Evolutionary conservation across 2,797 vertebrate genomes (phyloP).

Genomic region (Fistularia commersonii): DNA sequence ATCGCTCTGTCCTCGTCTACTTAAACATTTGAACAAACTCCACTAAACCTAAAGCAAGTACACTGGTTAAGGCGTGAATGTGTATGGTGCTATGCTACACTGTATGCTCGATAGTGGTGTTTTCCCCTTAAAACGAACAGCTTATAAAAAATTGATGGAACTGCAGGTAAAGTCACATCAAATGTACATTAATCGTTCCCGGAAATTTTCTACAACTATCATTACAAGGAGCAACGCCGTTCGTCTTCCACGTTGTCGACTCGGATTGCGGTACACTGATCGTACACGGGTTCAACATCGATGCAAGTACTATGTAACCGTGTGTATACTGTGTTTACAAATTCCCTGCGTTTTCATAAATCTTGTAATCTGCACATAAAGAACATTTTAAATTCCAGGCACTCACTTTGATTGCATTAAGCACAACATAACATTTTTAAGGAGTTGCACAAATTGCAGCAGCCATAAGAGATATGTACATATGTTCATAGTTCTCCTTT

Average conservation of each 20-base stretch:
- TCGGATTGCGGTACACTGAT: slow-evolving; percentile 32
- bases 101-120: slow-evolving; percentile 73
- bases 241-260: slow-evolving; percentile 48
- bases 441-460: slow-evolving; percentile 85
- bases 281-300: slow-evolving; percentile 37
- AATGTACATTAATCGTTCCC: slow-evolving; percentile 46
- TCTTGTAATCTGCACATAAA: slow-evolving; percentile 75
- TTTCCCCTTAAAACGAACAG: slow-evolving; percentile 52
- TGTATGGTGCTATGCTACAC: slow-evolving; percentile 80
- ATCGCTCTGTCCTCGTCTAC: slow-evolving; percentile 49
- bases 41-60: slow-evolving; percentile 70
- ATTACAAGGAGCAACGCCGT: slow-evolving; percentile 48
- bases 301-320: slow-evolving; percentile 58
- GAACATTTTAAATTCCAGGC: slow-evolving; percentile 80
- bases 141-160: slow-evolving; percentile 44
- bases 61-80: slow-evolving; percentile 78
- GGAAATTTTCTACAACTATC: slow-evolving; percentile 34
- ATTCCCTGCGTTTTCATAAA: slow-evolving; percentile 82
- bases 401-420: slow-evolving; percentile 89
- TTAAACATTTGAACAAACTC: slow-evolving; percentile 53
- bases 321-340: slow-evolving; percentile 75
- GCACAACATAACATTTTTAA: slow-evolving; percentile 83
- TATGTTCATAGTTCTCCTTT: slow-evolving; percentile 70
- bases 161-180: slow-evolving; percentile 52
- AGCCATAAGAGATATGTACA: slow-evolving; percentile 81